Evolutionary conservation across 1,140 invertebrate species (phyloP).

Genomic region (Caenorhabditis briggsae): DNA sequence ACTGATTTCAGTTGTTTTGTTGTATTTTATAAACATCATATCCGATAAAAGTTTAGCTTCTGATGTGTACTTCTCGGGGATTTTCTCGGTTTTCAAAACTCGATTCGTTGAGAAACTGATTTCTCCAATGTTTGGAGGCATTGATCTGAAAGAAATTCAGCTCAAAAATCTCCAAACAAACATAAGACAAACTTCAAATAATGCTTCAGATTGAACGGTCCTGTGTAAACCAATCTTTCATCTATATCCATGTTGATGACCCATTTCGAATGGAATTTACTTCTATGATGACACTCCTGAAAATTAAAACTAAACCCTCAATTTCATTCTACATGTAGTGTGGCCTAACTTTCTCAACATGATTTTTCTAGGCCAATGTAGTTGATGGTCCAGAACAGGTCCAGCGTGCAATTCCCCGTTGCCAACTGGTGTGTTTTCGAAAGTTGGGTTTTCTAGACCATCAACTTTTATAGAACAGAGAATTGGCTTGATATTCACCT

Average conservation of each 20-base stretch:
- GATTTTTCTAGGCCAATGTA: too few species aligned
- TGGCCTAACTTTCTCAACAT: too few species aligned
- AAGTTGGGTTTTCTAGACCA: not conserved
- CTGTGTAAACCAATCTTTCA: conserved; percentile 25
- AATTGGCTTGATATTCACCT: too few species aligned
- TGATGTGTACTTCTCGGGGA: not conserved
- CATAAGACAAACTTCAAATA: not conserved
- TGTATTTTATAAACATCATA: conserved; percentile 19
- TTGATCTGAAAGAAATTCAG: not conserved
- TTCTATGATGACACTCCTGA: conserved; percentile 27
- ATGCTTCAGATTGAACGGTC: conserved; percentile 17
- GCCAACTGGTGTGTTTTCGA: too few species aligned
- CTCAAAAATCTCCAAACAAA: not conserved
- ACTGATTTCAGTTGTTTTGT: conserved; percentile 36
- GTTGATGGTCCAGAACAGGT: too few species aligned
- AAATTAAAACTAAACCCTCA: not conserved
- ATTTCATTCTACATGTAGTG: too few species aligned
- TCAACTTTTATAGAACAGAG: not conserved
- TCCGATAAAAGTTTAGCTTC: not conserved
- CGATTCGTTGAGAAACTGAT: conserved; percentile 19
- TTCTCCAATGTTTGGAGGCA: conserved; percentile 34
- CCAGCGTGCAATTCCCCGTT: too few species aligned
- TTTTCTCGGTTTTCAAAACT: conserved; percentile 23
- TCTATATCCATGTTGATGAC: conserved; percentile 39
- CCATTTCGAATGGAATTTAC: conserved; percentile 52